Evolutionary conservation across 1,140 invertebrate species (phyloP).

Genomic region (Drosophila ogumai): DNA sequence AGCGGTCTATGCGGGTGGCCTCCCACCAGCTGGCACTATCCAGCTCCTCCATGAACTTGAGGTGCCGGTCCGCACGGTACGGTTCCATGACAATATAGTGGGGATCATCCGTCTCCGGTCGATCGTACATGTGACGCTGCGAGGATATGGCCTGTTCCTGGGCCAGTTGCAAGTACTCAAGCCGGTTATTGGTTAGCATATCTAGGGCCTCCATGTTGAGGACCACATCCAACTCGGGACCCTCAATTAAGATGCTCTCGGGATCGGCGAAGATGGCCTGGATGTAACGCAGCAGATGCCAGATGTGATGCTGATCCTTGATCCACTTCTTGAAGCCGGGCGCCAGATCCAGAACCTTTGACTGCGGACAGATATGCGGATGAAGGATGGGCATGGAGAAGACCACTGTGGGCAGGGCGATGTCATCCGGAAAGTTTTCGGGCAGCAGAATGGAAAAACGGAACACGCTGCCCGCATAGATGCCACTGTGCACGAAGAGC

Average conservation of each 20-base stretch:
- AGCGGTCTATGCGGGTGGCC: not conserved
- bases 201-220: slow-evolving; percentile 91
- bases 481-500: slow-evolving; percentile 94
- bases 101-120: slow-evolving; percentile 91
- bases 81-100: slow-evolving; percentile 94
- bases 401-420: slow-evolving; percentile 90
- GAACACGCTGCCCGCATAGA: slow-evolving; percentile 95
- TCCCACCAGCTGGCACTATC: slow-evolving; percentile 39
- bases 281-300: slow-evolving; percentile 95
- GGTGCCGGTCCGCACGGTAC: slow-evolving; percentile 90
- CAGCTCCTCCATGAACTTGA: slow-evolving; percentile 85
- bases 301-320: slow-evolving; percentile 92
- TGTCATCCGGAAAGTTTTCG: slow-evolving; percentile 94
- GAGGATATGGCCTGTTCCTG: slow-evolving; percentile 89
- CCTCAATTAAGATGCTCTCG: slow-evolving; percentile 46
- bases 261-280: slow-evolving; percentile 89
- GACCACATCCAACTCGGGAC: slow-evolving; percentile 85
- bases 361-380: slow-evolving; percentile 92
- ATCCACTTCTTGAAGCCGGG: slow-evolving; percentile 94
- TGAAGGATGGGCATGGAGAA: slow-evolving; percentile 95
- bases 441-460: slow-evolving; percentile 94
- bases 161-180: slow-evolving; percentile 88
- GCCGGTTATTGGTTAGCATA: slow-evolving; percentile 89
- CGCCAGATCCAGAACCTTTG: slow-evolving; percentile 90
- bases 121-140: slow-evolving; percentile 90